Base-by-base conservation (phyloP, 2,113 vertebrate genomes). In the Rhodinocichla rosea region DNA sequence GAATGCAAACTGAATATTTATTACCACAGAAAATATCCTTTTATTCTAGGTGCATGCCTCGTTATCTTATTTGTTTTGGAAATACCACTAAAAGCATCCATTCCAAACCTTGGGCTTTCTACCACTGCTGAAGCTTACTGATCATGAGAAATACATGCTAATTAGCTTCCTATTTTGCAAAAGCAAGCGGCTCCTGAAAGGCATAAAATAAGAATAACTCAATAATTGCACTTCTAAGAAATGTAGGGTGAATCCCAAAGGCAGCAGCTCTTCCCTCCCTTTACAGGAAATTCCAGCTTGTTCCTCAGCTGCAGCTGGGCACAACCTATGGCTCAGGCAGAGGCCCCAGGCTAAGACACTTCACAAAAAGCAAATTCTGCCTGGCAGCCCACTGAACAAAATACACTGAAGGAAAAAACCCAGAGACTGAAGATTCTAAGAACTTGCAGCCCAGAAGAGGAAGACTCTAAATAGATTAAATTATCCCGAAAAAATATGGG, bases 121-220 rank as follows among this genome's bases (percentile, higher is more conserved):
- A 62, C 10, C 33, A 30, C 4, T 69, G 63, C 49, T 44, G 39
- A 87, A 83, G 91, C 19, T 23, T 40, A 22, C 30, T 28, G 18
- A 63, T 28, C 33, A 33, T 13, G 21, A 94, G 40, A 70, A 55
- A 81, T 6, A 55, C 18, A 28, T 7, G 21, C 13, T 44, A 20
- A 64, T 47, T 35, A 83, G 45, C 22, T 88, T 26, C 33, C 33
- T 10, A 37, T 62, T 89, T 53, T 53, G 45, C 63, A 87, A 64
- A 88, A 89, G 55, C 86, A 69, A 62, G 67, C 30, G 56, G 57
- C 27, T 80, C 53, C 67, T 88, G 79, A 92, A 75, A 68, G 30
- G 24, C 24, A 35, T 73, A 65, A 74, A 91, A 20, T 15, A 68
- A 42, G 14, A 74, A 50, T 47, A 78, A 76, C 30, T 71, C 22